Conservation (phyloP, 2,113 vertebrate species). For the Pardalotus punctatus region DNA sequence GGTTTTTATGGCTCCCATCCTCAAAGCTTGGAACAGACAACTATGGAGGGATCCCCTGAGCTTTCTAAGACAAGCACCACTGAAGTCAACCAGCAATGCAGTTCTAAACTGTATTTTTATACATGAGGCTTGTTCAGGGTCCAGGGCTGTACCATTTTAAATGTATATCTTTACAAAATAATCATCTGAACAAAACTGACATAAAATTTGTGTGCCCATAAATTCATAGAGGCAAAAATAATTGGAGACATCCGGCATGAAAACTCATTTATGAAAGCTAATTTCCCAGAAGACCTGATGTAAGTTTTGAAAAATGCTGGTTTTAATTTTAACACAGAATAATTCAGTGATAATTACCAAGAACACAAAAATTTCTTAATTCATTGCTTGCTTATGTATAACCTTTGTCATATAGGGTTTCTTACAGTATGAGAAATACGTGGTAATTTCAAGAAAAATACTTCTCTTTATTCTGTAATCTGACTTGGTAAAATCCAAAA, state of each 20-base stretch:
- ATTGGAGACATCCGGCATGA: not conserved
- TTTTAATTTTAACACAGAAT: not conserved
- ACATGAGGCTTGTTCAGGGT: accelerated
- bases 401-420: not conserved
- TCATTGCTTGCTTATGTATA: not conserved
- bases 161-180: not conserved
- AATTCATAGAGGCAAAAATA: not conserved
- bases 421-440: not conserved
- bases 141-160: not conserved
- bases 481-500: not conserved
- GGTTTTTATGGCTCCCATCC: not conserved
- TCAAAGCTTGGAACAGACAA: not conserved
- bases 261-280: not conserved
- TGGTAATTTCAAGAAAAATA: not conserved
- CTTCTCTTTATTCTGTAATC: not conserved
- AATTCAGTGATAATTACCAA: not conserved
- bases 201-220: not conserved
- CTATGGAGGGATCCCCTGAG: not conserved
- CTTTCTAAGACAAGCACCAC: not conserved
- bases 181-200: not conserved
- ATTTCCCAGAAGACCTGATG: not conserved
- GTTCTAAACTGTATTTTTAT: not conserved
- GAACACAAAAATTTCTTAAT: not conserved
- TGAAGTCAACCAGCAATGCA: not conserved
- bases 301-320: not conserved